Percentiles rank a stretch among this genome's conserved stretches.
Evolutionary conservation across 2,113 vertebrate genomes (phyloP).

Genomic region (Grammomys dolichurus): DNA sequence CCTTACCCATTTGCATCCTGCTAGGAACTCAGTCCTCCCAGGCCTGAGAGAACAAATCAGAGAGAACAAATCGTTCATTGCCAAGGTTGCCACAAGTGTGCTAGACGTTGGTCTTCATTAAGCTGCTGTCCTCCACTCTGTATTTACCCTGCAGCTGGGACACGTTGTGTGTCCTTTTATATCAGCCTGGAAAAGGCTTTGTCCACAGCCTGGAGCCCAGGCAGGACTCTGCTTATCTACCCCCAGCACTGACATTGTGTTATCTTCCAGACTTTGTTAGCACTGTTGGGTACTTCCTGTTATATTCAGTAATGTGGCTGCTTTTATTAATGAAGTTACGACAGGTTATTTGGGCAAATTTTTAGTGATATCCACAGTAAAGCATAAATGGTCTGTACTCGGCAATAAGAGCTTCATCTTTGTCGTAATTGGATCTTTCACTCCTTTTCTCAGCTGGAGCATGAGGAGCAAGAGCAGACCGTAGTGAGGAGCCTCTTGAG

Average conservation of each 20-base stretch:
- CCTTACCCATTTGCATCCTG: neutral
- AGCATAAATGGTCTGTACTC: rapidly evolving
- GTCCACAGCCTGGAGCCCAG: neutral
- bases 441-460: neutral
- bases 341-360: neutral
- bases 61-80: neutral
- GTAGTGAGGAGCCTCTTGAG: neutral
- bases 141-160: neutral
- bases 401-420: neutral
- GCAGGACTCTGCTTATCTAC: neutral
- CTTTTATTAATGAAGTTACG: neutral
- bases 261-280: neutral
- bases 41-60: too few relatives aligned
- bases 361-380: neutral
- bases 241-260: neutral
- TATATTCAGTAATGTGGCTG: neutral
- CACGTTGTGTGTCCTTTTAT: neutral
- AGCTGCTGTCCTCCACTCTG: neutral
- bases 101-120: neutral
- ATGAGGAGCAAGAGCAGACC: too few relatives aligned
- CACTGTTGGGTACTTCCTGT: neutral
- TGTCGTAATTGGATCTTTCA: neutral
- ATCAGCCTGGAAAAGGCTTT: neutral
- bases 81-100: neutral
- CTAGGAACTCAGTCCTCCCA: neutral